Conservation (phyloP, 2,797 vertebrate species). For the Columba guinea region DNA sequence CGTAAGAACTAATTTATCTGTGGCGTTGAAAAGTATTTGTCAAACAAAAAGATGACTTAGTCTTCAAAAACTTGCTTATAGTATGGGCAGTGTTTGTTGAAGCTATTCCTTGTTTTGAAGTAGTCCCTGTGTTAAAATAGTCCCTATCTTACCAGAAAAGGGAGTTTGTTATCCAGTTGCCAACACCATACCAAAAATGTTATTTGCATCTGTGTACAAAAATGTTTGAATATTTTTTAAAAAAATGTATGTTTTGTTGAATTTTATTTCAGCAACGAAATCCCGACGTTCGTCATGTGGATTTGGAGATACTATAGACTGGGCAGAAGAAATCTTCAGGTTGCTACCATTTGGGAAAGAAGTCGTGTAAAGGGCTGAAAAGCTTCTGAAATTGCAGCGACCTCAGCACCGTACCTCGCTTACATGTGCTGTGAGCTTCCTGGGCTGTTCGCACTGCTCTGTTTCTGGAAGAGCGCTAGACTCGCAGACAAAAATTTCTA, state of each 20-base stretch:
- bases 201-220: neutral
- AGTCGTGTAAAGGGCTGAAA: neutral
- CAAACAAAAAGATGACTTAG: neutral
- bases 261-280: constrained; percentile 86
- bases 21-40: neutral
- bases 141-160: neutral
- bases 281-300: constrained; percentile 96
- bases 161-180: neutral
- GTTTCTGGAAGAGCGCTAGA: neutral
- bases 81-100: neutral
- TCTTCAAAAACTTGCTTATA: neutral
- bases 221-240: neutral
- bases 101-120: neutral
- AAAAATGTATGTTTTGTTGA: neutral
- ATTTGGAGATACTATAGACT: constrained; percentile 93
- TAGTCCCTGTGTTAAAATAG: neutral
- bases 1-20: neutral
- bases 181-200: neutral
- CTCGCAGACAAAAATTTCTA: neutral
- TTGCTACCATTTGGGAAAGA: constrained; percentile 12
- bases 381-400: constrained; percentile 17
- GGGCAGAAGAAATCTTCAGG: neutral
- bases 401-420: neutral
- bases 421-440: constrained; percentile 2
- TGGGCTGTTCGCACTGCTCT: constrained; percentile 8